These are phyloP conservation scores for Drosophila erecta DNA, from an alignment of 1,140 invertebrate genomes.

Conservation along the genomic window DNA sequence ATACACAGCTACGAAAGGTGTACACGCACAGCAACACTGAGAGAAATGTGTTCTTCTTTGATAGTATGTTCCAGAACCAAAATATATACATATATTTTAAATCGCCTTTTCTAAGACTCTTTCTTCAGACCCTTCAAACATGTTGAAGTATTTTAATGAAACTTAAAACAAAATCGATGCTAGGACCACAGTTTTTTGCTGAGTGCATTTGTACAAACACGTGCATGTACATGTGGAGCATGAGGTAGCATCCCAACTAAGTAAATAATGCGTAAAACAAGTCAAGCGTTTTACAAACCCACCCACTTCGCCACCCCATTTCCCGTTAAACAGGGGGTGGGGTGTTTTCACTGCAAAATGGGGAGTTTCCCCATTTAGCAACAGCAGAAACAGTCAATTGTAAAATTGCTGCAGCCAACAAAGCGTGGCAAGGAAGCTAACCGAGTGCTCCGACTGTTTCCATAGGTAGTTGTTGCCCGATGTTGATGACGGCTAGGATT, in stretches of 20 bases:
- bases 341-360: background rate
- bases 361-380: slow-evolving; percentile 17
- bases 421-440: slow-evolving; percentile 52
- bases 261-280: slow-evolving; percentile 83
- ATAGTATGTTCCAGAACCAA: no score
- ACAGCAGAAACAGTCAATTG: slow-evolving; percentile 70
- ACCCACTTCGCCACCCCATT: slow-evolving; percentile 11
- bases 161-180: background rate
- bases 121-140: background rate
- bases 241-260: slow-evolving; percentile 64
- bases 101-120: no score
- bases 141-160: background rate
- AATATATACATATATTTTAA: no score
- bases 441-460: slow-evolving; percentile 23
- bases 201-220: slow-evolving; percentile 15
- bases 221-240: slow-evolving; percentile 30
- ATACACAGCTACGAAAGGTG: slow-evolving; percentile 16
- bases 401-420: slow-evolving; percentile 75
- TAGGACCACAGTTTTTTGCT: background rate
- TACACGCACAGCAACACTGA: slow-evolving; percentile 27
- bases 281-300: slow-evolving; percentile 75
- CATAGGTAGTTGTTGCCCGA: slow-evolving; percentile 30
- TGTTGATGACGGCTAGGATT: slow-evolving; percentile 63
- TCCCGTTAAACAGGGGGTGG: background rate
- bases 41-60: background rate